These are phyloP conservation scores for Cynopterus brachyotis DNA, from an alignment of 2,113 vertebrate genomes.

Conservation along the genomic window DNA sequence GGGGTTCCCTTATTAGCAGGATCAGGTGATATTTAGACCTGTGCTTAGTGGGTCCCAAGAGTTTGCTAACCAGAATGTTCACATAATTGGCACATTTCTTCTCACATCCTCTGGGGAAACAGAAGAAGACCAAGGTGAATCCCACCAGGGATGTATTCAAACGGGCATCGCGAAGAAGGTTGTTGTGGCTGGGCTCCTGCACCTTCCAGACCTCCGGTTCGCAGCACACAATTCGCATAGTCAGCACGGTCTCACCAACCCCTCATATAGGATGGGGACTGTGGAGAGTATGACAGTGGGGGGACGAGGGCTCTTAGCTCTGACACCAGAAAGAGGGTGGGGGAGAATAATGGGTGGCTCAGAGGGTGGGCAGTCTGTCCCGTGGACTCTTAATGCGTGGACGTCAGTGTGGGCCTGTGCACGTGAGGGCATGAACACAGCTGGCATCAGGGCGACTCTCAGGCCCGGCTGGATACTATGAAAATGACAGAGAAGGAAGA, in stretches of 20 bases:
- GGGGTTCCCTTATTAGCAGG: background rate
- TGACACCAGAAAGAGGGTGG: background rate
- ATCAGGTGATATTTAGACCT: background rate
- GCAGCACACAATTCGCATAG: fast-evolving
- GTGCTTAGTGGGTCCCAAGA: background rate
- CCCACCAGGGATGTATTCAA: background rate
- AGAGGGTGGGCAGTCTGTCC: background rate
- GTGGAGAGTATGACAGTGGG: background rate
- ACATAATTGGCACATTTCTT: background rate
- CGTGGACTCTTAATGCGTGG: background rate
- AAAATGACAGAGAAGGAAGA: background rate
- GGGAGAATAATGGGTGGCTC: background rate
- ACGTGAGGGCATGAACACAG: background rate
- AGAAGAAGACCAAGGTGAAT: background rate
- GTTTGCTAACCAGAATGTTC: background rate
- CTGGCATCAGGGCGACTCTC: fast-evolving
- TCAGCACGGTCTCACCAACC: background rate
- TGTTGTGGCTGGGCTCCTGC: fast-evolving
- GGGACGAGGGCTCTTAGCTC: background rate
- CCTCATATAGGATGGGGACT: background rate
- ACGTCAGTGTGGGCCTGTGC: background rate
- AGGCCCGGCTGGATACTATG: fast-evolving
- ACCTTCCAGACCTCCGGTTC: background rate
- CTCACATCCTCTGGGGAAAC: background rate
- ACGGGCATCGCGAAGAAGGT: background rate